Base-by-base conservation (phyloP, 2,888 invertebrate species). In the Adelphocoris suturalis region DNA sequence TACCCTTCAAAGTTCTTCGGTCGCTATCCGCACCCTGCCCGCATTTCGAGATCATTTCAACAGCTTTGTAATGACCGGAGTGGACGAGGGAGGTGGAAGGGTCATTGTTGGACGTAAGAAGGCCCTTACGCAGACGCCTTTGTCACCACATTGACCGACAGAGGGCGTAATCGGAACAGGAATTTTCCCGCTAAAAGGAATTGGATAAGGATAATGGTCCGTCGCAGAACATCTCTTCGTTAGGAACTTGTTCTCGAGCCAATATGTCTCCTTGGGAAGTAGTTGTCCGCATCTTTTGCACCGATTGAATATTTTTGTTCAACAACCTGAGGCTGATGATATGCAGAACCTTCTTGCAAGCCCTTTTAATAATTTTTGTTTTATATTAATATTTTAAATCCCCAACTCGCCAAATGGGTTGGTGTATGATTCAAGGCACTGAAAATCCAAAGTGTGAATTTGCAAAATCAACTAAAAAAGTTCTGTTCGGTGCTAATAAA, bases 11-110 rank as follows among this genome's bases (percentile, higher is more conserved):
- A 68, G 68, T 68, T 68, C 68, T 68, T 68, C 68, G 23, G 13
- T 23, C 68, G 68, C 23, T 68, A 68, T 68, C 68, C 68, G 68
- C 68, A 68, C 68, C 23, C 57, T 12, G 68, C 68, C 68, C 68
- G 68, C 68, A 68, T 68, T 68, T 68, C n/a, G 68, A 68, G 68
- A 68, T 68, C 68, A 19, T 68, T 68, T 19, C 68, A 23, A 68
- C 68, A 61, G 68, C 23, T 68, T 23, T 68, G 68, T 68, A 68
- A 68, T 68, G 68, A 68, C 68, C 68, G 68, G 12, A 7, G 0
- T 12, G 12, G 23, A 3, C 4, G 68, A 23, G 5, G 2, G 68
- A 23, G 23, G 68, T 19, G 68, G 23, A 23, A 23, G 27, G 23
- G 68, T 19, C 11, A 27, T 68, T 23, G 19, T 68, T 12, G 12